Evolutionary conservation across 2,888 invertebrate species (phyloP).

Genomic region (Limenitis camilla): DNA sequence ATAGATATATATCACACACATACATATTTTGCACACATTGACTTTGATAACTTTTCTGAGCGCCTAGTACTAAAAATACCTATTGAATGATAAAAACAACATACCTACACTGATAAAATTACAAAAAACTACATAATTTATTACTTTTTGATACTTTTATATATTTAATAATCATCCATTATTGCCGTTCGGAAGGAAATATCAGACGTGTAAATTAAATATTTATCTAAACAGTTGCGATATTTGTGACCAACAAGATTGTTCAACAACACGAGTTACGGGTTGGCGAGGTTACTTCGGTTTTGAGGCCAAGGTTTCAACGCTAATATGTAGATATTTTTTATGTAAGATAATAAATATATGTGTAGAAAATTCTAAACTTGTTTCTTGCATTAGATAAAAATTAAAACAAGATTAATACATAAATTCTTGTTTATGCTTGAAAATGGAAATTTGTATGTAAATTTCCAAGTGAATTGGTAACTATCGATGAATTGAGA

Average conservation of each 20-base stretch:
- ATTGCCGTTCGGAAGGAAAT: constrained; percentile 23
- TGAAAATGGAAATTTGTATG: neutral
- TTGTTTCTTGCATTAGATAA: constrained; percentile 9
- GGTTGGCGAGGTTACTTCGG: constrained; percentile 51
- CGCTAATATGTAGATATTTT: constrained; percentile 60
- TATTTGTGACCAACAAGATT: constrained; percentile 61
- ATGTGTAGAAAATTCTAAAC: constrained; percentile 37
- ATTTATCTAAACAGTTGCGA: constrained; percentile 50
- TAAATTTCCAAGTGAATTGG: neutral
- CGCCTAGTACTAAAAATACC: constrained; percentile 43
- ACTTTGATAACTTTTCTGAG: constrained; percentile 34
- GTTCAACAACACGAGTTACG: constrained; percentile 48
- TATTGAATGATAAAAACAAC: constrained; percentile 6
- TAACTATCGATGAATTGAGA: neutral
- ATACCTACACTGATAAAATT: neutral
- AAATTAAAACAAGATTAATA: constrained; percentile 10
- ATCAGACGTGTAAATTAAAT: constrained; percentile 22
- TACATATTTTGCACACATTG: constrained; percentile 14
- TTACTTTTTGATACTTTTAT: neutral
- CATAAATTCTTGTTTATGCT: constrained; percentile 27
- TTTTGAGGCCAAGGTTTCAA: constrained; percentile 67
- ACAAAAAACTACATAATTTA: neutral
- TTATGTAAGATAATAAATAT: constrained; percentile 45
- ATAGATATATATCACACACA: constrained; percentile 28
- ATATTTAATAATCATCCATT: neutral